A percentile compares a stretch with the other conserved stretches of the same genome.
phyloP scores from a whole-genome alignment of 2,113 vertebrate species.

The Phrynocephalus versicolor region DNA sequence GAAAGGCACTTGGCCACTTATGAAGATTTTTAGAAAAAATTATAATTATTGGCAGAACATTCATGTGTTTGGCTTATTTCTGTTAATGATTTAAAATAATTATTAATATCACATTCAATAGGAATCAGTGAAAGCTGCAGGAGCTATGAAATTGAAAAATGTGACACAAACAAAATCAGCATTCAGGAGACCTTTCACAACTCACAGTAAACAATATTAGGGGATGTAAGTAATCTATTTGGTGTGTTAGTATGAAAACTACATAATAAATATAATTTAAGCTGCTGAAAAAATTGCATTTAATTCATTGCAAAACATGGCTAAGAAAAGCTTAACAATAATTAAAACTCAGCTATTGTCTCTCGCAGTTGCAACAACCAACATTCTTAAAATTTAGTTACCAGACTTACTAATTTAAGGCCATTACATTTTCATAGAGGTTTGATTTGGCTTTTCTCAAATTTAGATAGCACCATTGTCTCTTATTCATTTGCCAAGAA shows the following conservation, averaged over 20 bases:
- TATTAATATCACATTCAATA: too few species aligned
- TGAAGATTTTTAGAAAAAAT: too few species aligned
- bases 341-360: constrained; percentile 19
- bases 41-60: background rate
- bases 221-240: background rate
- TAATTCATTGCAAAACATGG: accelerated
- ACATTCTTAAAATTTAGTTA: constrained; percentile 6
- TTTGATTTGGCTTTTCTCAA: constrained; percentile 46
- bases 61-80: accelerated
- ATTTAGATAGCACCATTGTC: constrained; percentile 54
- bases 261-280: constrained; percentile 1
- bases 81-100: too few species aligned
- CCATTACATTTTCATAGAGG: constrained; percentile 42
- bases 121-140: background rate
- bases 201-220: background rate
- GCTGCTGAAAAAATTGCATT: background rate
- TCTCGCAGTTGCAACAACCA: constrained; percentile 8
- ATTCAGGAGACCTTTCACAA: background rate
- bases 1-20: too few species aligned
- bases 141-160: background rate
- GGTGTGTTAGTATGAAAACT: background rate
- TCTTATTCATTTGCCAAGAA: background rate
- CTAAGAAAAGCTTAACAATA: constrained; percentile 35
- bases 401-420: constrained; percentile 34
- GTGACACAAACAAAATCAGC: background rate